Base-by-base conservation (phyloP, 2,888 invertebrate species). In the Thymelicus lineola region DNA sequence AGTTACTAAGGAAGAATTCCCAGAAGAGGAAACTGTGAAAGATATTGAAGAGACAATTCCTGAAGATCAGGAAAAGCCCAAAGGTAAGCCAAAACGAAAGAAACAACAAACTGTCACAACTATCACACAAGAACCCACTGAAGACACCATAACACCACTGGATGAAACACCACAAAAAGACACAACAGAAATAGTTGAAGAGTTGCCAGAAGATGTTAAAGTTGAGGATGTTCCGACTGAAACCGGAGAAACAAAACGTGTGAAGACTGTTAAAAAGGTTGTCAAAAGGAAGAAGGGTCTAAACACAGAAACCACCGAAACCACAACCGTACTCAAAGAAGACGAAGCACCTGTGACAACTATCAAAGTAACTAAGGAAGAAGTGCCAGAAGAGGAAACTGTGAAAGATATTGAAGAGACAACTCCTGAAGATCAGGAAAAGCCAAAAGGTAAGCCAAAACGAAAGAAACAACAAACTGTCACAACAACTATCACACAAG, bases 171-270 rank as follows among this genome's bases (percentile, higher is more conserved):
- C 55, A 2, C 71, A 48, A 71, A 71, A 70, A 4, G 73, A 79
- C 70, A 82, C 72, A 57, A 81, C 80, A 53, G 66, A 82, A 69
- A 81, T 88, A 0, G 53, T 80, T 0, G 75, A 78, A 63, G 79
- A 81, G 62, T 7, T 48, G 59, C 78, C 75, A 14, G 76, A 78
- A 65, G 67, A 68, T 0, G 82, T 88, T 0, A 83, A 86, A 45
- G 76, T 89, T 36, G 65, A 60, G 38, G 88, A 91, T 76, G 86
- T 90, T 12, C 80, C 82, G 7, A 88, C 90, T 1, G 76, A 84
- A 71, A 78, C 82, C 71, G 87, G 86, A 2, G 85, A 85, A 65
- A 75, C 82, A 6, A 83, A 83, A 46, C 83, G 82, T 72, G 85
- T 86, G 0, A 80, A 79, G 64, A 80, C 77, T 0, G 77, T 85